Conservation (phyloP, 2,888 invertebrate species). For the Hyppa rectilinea region DNA sequence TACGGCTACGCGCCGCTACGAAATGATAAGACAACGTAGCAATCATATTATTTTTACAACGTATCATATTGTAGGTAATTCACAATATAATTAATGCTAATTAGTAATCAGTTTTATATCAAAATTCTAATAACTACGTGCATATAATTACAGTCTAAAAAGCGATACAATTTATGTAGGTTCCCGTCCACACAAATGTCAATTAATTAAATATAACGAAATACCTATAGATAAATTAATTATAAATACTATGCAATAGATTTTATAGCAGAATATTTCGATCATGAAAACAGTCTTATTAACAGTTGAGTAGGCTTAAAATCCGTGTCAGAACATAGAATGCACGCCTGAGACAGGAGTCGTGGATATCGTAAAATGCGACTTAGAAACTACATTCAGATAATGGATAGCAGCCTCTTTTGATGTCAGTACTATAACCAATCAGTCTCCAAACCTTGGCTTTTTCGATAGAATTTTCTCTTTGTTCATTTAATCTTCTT, state of each 20-base stretch:
- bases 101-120: not conserved
- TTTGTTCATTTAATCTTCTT: not conserved
- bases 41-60: not conserved
- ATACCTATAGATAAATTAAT: not conserved
- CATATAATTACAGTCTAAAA: not conserved
- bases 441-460: not conserved
- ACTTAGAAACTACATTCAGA: not conserved
- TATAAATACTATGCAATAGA: not conserved
- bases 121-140: not conserved
- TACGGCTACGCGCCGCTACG: conserved; percentile 46
- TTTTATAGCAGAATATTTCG: not conserved
- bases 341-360: not conserved
- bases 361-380: not conserved
- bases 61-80: not conserved
- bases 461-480: not conserved
- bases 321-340: not conserved
- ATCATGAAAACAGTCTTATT: too few species aligned
- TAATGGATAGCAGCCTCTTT: not conserved
- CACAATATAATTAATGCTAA: not conserved
- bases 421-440: not conserved
- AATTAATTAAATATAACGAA: not conserved
- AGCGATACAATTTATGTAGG: not conserved
- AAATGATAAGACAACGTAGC: conserved; percentile 17
- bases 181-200: not conserved
- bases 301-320: not conserved